Evolutionary conservation across 2,113 vertebrate species (phyloP).

Genomic region (Arizona elegans): DNA sequence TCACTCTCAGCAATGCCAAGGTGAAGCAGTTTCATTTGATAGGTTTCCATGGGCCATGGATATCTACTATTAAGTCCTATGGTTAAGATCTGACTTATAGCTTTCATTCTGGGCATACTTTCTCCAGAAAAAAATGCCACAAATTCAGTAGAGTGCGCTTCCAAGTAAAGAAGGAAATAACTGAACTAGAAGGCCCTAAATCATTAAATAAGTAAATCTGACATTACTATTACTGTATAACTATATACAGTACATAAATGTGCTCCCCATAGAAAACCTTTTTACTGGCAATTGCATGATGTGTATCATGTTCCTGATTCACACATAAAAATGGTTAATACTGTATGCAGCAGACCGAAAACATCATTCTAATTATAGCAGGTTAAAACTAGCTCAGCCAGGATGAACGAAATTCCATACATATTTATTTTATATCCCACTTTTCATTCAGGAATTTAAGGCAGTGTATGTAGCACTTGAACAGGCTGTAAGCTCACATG

Average conservation of each 20-base stretch:
- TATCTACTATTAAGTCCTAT: neutral
- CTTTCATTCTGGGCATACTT: neutral
- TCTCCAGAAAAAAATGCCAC: neutral
- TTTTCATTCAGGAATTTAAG: constrained; percentile 43
- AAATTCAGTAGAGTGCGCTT: neutral
- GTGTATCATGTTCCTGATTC: constrained; percentile 63
- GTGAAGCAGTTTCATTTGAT: neutral
- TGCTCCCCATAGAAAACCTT: constrained; percentile 44
- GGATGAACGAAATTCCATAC: constrained; percentile 54
- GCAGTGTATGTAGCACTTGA: neutral
- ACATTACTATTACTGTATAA: constrained; percentile 23
- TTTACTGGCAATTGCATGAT: constrained; percentile 46
- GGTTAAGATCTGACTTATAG: neutral
- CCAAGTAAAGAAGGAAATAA: neutral
- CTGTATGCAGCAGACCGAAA: constrained; percentile 53
- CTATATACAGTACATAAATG: constrained; percentile 1
- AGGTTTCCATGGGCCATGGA: neutral
- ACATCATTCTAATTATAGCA: constrained; percentile 65
- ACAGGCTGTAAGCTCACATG: neutral
- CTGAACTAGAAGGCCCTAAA: neutral
- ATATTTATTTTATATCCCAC: constrained; percentile 28
- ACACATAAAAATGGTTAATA: constrained; percentile 56
- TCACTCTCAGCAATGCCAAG: neutral
- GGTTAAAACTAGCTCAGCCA: constrained; percentile 62
- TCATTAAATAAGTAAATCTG: neutral